Percentiles rank a stretch among this genome's conserved stretches.
Conservation (phyloP, 2,113 vertebrate genomes). For the Pycnonotus jocosus region DNA sequence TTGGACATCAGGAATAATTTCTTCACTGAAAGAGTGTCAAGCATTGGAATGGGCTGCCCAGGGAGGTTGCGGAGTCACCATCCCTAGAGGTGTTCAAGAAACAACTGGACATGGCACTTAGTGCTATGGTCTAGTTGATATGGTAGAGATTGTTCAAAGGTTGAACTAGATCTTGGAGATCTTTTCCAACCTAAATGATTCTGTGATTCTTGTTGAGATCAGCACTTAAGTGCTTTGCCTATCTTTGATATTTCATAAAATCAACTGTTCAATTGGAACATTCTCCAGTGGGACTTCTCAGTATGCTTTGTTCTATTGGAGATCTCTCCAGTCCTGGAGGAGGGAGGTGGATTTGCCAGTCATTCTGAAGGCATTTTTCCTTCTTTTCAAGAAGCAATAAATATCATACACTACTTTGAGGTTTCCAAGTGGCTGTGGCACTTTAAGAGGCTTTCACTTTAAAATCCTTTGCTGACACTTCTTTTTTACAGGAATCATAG, state of each 20-base stretch:
- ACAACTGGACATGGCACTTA: neutral
- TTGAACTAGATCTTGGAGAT: neutral
- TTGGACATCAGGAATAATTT: neutral
- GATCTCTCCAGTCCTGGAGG: neutral
- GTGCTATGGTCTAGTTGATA: neutral
- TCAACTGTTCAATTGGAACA: neutral
- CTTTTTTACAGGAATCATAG: neutral
- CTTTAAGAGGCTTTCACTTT: neutral
- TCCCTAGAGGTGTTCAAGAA: neutral
- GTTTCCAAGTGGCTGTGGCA: neutral
- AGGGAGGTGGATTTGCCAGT: slow-evolving; percentile 44
- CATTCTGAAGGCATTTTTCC: neutral
- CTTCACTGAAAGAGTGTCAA: neutral
- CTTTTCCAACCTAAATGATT: neutral
- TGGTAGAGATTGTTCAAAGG: neutral
- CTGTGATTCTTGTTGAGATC: neutral
- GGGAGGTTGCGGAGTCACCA: neutral
- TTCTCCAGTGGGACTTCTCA: neutral
- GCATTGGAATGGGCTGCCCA: neutral
- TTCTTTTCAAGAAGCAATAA: neutral
- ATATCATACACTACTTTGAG: neutral
- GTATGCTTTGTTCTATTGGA: slow-evolving; percentile 20
- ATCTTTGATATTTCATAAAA: neutral
- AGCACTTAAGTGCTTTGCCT: neutral
- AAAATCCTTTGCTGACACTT: neutral